Evolutionary conservation across 2,113 vertebrate species (phyloP).

Genomic region (Notiomystis cincta): DNA sequence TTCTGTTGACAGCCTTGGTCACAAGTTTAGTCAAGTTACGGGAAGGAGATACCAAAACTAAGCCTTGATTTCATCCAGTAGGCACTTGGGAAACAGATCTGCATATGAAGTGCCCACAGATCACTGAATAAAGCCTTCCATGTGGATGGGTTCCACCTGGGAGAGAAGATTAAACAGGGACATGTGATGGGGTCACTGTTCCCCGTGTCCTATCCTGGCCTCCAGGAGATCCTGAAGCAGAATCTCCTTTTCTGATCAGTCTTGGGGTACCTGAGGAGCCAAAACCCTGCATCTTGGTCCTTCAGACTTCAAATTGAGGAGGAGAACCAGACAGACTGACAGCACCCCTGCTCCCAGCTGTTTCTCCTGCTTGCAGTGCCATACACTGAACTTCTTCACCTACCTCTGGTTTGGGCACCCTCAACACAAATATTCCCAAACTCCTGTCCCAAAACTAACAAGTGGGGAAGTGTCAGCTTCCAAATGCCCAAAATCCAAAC

Average conservation of each 20-base stretch:
- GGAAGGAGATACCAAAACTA: not conserved
- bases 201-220: fast-evolving
- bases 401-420: not conserved
- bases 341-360: not conserved
- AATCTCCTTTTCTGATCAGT: not conserved
- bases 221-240: not conserved
- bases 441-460: not conserved
- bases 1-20: not conserved
- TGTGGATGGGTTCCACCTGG: not conserved
- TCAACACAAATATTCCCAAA: not conserved
- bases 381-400: not conserved
- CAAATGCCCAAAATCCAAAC: not conserved
- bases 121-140: not conserved
- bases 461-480: not conserved
- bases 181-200: fast-evolving
- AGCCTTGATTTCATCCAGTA: not conserved
- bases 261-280: not conserved
- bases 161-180: not conserved
- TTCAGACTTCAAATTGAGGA: not conserved
- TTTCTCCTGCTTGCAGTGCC: not conserved
- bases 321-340: not conserved
- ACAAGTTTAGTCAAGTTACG: not conserved
- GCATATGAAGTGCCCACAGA: not conserved
- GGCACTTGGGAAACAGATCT: not conserved
- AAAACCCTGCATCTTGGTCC: not conserved